A percentile compares a stretch with the other conserved stretches of the same genome.
Evolutionary conservation across 37 sponge, comb jelly and placozoan species (phyloP).

Genomic region (Chondrosia reniformis): DNA sequence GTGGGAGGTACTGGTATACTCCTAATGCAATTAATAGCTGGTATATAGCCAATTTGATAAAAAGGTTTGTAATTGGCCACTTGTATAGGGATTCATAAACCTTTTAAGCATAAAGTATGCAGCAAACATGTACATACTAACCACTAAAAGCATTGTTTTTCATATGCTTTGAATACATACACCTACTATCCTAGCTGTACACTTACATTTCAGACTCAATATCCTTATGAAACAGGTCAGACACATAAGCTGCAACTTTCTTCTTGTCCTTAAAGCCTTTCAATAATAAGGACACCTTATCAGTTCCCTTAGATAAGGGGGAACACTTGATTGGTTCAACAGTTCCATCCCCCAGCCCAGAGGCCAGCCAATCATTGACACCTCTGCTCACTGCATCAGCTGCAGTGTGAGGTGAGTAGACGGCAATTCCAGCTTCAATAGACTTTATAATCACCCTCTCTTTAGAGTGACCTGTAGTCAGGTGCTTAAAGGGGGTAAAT

Average conservation of each 20-base stretch:
- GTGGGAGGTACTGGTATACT: too few species aligned
- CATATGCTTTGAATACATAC: too few species aligned
- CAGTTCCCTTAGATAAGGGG: too few species aligned
- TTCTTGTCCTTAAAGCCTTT: background rate
- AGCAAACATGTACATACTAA: too few species aligned
- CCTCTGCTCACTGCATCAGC: conserved; percentile 76
- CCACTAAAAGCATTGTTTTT: too few species aligned
- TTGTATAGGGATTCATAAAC: too few species aligned
- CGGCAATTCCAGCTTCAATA: conserved; percentile 60
- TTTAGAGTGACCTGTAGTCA: conserved; percentile 74
- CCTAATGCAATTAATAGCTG: too few species aligned
- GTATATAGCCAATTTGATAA: too few species aligned
- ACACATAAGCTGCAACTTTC: conserved; percentile 13
- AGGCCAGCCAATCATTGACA: conserved; percentile 90
- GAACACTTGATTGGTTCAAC: too few species aligned
- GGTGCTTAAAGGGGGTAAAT: conserved; percentile 75
- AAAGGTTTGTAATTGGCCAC: too few species aligned
- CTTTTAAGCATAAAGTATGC: too few species aligned
- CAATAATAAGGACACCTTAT: background rate
- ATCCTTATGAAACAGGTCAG: background rate
- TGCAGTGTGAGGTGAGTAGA: conserved; percentile 96
- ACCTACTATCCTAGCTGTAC: too few species aligned
- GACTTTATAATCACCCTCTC: conserved; percentile 82
- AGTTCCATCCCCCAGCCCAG: conserved; percentile 65
- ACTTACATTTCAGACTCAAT: conserved; percentile 1